A percentile compares a stretch with the other conserved stretches of the same genome.
Evolutionary conservation across 2,113 vertebrate species (phyloP).

Genomic region (Ondatra zibethicus): DNA sequence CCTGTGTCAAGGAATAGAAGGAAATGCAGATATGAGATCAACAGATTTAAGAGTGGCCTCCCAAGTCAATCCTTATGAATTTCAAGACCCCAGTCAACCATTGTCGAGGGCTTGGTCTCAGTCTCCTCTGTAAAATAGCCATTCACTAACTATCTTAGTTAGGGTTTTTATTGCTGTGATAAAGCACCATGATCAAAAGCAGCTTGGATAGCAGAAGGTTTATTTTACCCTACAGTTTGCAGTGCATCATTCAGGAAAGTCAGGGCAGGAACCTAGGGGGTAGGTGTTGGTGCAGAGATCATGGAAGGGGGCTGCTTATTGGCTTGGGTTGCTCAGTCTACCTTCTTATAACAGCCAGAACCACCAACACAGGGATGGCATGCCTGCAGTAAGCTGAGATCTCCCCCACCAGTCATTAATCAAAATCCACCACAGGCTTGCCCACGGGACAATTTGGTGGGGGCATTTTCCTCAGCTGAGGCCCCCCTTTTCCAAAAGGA

Average conservation of each 20-base stretch:
- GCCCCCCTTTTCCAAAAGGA: background rate
- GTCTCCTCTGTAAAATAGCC: background rate
- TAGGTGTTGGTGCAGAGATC: background rate
- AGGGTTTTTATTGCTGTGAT: background rate
- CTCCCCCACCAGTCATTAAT: background rate
- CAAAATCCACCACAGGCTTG: background rate
- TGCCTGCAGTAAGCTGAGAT: background rate
- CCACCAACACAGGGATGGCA: background rate
- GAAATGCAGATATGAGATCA: background rate
- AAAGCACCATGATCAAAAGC: background rate
- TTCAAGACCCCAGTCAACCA: background rate
- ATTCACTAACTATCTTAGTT: fast-evolving
- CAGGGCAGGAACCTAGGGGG: background rate
- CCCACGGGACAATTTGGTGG: background rate
- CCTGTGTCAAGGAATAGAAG: background rate
- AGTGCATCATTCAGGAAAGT: background rate
- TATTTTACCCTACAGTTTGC: background rate
- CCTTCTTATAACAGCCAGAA: background rate
- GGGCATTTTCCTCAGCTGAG: background rate
- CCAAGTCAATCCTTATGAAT: background rate
- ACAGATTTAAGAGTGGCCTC: background rate
- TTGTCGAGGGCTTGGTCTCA: background rate
- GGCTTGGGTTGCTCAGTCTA: background rate
- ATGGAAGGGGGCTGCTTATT: background rate
- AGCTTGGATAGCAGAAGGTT: background rate